Base-by-base conservation (phyloP, 2,888 invertebrate species). In the Morpho helenor region DNA sequence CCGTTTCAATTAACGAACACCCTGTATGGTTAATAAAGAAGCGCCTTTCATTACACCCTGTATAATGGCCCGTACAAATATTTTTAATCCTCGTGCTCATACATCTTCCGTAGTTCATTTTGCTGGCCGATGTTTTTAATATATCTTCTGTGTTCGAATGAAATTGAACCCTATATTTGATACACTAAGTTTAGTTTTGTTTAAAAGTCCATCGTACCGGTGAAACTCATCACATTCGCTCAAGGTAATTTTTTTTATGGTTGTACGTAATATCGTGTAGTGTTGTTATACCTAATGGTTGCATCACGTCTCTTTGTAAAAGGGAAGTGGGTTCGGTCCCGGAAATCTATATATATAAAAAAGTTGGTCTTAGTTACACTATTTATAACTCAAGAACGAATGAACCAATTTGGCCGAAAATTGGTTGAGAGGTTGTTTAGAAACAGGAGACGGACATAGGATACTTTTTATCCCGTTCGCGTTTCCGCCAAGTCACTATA, bases 31-130 rank as follows among this genome's bases (percentile, higher is more conserved):
- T 87, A 87, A 88, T 88, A 88, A 86, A 87, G 85, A 82, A 83
- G 77, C 80, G 79, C 79, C 74, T 87, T 88, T 87, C 89, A 89
- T 89, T 88, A 87, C 88, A 83, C 77, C 76, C 75, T 85, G 87
- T 86, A 89, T 89, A 89, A 89, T 89, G 88, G 88, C 77, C 77
- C 88, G 87, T 83, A 87, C 89, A 88, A 89, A 89, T 88, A 89
- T 89, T 89, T 89, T 89, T 89, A 89, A 89, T 89, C 89, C 88
- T 77, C 75, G 74, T 77, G 82, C 84, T 81, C 89, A 88, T 88
- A 89, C 87, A 87, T 89, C 88, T 88, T 88, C 80, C 80, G 84
- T 77, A 84, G 87, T 87, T 88, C 88, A 88, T 88, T 87, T 87
- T 80, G 84, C 79, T 76, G 82, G 79, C 77, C 83, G 71, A 75